A percentile compares a stretch with the other conserved stretches of the same genome.
Evolutionary conservation across 2,888 invertebrate genomes (phyloP).

Genomic region (Dysmachus trigonus): DNA sequence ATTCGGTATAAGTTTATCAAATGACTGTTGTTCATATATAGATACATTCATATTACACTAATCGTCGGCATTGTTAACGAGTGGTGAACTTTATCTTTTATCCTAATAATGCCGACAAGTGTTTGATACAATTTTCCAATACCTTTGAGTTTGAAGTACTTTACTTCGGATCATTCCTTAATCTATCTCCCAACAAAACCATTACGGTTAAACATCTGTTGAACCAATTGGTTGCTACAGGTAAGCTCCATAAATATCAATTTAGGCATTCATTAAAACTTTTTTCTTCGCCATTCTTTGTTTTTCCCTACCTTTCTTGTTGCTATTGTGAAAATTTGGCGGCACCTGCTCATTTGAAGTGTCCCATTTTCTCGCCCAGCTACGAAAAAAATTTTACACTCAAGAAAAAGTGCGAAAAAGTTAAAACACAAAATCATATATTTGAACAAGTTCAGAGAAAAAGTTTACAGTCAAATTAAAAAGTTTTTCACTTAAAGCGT

Average conservation of each 20-base stretch:
- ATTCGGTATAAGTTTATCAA: too few species aligned
- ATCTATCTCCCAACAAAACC: neutral
- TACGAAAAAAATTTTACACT: slow-evolving; percentile 23
- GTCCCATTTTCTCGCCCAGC: neutral
- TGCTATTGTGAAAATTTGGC: slow-evolving; percentile 13
- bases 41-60: too few species aligned
- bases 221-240: slow-evolving; percentile 26
- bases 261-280: slow-evolving; percentile 34
- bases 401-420: slow-evolving; percentile 26
- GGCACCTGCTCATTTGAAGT: slow-evolving; percentile 16
- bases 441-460: neutral
- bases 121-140: neutral
- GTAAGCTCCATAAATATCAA: slow-evolving; percentile 35
- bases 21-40: too few species aligned
- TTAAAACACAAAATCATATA: slow-evolving; percentile 36
- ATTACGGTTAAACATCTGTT: slow-evolving; percentile 25
- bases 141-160: neutral
- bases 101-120: neutral
- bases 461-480: slow-evolving; percentile 37
- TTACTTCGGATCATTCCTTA: neutral
- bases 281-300: neutral
- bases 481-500: slow-evolving; percentile 37
- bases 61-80: neutral
- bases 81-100: neutral
- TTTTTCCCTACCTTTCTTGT: neutral